phyloP scores from a whole-genome alignment of 2,797 vertebrate genomes.

The Alexandromys oeconomus region DNA sequence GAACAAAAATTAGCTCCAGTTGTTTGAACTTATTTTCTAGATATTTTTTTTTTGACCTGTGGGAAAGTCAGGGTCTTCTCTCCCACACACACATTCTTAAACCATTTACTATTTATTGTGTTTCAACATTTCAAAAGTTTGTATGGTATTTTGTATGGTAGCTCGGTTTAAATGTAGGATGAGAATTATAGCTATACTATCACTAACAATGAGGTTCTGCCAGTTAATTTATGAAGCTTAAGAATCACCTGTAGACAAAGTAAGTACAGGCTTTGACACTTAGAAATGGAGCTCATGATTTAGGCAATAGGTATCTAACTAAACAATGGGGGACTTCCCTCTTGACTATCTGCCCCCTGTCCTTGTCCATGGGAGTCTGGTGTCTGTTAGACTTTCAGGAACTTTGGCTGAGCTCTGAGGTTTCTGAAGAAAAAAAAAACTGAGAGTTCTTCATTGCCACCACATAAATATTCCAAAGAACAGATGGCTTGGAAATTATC shows the following conservation, averaged over 20 bases:
- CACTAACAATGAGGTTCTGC: not conserved
- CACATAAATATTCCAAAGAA: conserved; percentile 62
- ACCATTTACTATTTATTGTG: not conserved
- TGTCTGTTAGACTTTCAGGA: not conserved
- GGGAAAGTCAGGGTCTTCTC: not conserved
- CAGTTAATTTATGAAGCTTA: not conserved
- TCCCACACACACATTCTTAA: not conserved
- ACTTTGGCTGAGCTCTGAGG: not conserved
- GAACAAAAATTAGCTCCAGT: conserved; percentile 69
- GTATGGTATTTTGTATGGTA: not conserved
- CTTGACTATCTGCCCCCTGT: not conserved
- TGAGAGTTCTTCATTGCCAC: conserved; percentile 48
- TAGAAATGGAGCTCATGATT: not conserved
- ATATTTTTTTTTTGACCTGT: not conserved
- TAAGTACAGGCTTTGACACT: not conserved
- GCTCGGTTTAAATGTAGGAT: conserved; percentile 52
- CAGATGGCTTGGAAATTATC: conserved; percentile 70
- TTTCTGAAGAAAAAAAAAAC: conserved; percentile 13
- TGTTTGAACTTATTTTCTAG: conserved; percentile 58
- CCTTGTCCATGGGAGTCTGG: not conserved
- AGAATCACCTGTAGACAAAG: not conserved
- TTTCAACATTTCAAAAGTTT: conserved; percentile 54
- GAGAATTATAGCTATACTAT: conserved; percentile 45
- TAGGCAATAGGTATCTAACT: not conserved
- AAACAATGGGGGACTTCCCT: not conserved